Base-by-base conservation (phyloP, 2,888 invertebrate genomes). In the Acleris holmiana region DNA sequence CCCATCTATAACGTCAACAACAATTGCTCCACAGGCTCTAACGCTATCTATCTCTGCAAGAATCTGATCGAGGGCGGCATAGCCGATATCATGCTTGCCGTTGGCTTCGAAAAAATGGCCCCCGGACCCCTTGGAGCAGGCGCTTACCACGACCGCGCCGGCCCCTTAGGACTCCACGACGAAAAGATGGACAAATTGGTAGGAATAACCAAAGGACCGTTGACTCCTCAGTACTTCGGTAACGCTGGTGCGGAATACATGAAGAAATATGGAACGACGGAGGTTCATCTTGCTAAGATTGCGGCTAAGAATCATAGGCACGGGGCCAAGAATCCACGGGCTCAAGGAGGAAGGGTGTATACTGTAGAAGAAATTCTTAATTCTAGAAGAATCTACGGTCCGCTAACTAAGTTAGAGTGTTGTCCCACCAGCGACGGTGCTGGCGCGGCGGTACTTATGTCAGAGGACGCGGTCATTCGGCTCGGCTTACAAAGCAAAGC, bases 61-160 rank as follows among this genome's bases (percentile, higher is more conserved):
- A 98, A 99, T 86, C 94, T 99, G 23, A 93, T 99, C n/a, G 97
- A 98, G 88, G 95, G 96, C 68, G 98, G 98, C 15, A 93, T 95
- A 76, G 95, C 96, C 19, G 97, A 99, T 75, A 97, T 99, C 79
- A 96, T 97, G 0, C 89, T 99, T 61, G 99, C 99, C 2, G 90
- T 99, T 35, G 99, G 99, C 4, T 99, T 99, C 85, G 99, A 99
- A 82, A 99, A 99, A 89, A 99, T 99, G 99, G 96, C 98, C 73
- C 94, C 95, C 15, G 99, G 99, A 0, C 98, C 99, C 0, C 91
- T 99, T 15, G 91, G 94, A 13, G 88, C 95, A 0, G 87, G 95
- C 0, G 96, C 95, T 86, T 97, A 95, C 86, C 83, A 93, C 59
- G 98, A 98, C 84, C 94, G 98, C 62, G 96, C 97, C 0, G 97